Evolutionary conservation across 2,113 vertebrate species (phyloP), one percentile per base, ranked within the genome.

Genomic region (Colaptes auratus): DNA sequence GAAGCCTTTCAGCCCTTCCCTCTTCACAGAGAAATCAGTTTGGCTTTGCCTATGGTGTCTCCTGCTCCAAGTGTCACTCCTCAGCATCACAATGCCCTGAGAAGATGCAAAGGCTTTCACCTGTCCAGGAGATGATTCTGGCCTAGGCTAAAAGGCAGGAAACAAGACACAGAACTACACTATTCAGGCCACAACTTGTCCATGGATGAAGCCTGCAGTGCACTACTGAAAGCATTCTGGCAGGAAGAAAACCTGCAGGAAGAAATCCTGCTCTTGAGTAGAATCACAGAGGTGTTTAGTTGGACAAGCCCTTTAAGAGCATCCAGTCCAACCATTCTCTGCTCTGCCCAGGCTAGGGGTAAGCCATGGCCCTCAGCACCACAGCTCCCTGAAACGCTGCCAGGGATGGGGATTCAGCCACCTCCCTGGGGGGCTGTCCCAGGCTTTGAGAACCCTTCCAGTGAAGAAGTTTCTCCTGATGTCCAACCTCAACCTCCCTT

Each of bases 191-290:
- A 56, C 33, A 33, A 1, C 6, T 4, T 28, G 24, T 27, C 33
- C 33, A 6, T 4, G 9, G 56, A 44, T 74, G 59, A 94, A 83
- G 67, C 80, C 73, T 95, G 86, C 59, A 82, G 74, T 84, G 93
- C 86, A 56, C 93, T 93, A 88, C 88, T 60, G 70, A 96, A 96
- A 93, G 70, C 52, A 67, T 84, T 72, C 63, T 46, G 60, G 61
- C 50, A 93, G 75, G 75, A 94, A 89, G 74, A 86, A 87, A 71
- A 28, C 33, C 42, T 63, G 59, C 56, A 59, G n/a, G n/a, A n/a
- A 77, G 86, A 66, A 84, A 84, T 46, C 50, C 48, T 65, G 36
- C 85, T 75, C 91, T 82, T 56, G 66, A 78, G 65, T 86, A 96
- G 95, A 24, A 50, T 50, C 48, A 50, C 48, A 24, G 21, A 11